Evolutionary conservation across 2,113 vertebrate genomes (phyloP), one percentile per base, ranked within the genome.

Genomic region (Scophthalmus maximus): DNA sequence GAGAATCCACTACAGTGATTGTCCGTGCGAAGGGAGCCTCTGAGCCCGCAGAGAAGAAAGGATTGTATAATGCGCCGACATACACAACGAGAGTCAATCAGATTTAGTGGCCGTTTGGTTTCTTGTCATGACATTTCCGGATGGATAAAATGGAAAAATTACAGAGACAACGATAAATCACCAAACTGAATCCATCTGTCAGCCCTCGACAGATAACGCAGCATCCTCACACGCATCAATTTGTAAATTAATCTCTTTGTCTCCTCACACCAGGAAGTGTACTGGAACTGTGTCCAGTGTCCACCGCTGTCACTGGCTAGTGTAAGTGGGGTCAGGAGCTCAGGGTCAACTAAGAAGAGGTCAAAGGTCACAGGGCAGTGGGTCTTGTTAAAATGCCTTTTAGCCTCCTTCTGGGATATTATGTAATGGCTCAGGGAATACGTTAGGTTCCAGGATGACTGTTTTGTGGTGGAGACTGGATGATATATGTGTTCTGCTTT

Each of bases 331-430:
- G 88, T 92, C 91, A 91, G 84, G 52, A 79, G 90, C 85, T 77
- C 7, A 42, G 79, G 87, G 91, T 92, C 88, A 92, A 79, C 82
- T 79, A 55, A 79, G 81, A 76, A 87, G 80, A 81, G 88, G 91
- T 91, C 79, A 91, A 79, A 86, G 91, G 89, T 92, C 79, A 62
- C 26, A 61, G 82, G 85, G 88, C 87, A 83, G 81, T 60, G 86
- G 87, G 88, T 90, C 91, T 92, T 92, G 90, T 94, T 92, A 93
- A 94, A 94, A 92, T 90, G 83, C 87, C 86, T 93, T 92, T 94
- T 92, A 92, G 84, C 85, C 87, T 90, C 88, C 90, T 92, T 90
- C 80, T 83, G 92, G 90, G 92, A 89, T 90, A 78, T 92, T 92
- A 90, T 90, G 89, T 91, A 90, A 91, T 92, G 87, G 87, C 87